Evolutionary conservation across 2,888 invertebrate genomes (phyloP).

Genomic region (Thelaira solivaga): DNA sequence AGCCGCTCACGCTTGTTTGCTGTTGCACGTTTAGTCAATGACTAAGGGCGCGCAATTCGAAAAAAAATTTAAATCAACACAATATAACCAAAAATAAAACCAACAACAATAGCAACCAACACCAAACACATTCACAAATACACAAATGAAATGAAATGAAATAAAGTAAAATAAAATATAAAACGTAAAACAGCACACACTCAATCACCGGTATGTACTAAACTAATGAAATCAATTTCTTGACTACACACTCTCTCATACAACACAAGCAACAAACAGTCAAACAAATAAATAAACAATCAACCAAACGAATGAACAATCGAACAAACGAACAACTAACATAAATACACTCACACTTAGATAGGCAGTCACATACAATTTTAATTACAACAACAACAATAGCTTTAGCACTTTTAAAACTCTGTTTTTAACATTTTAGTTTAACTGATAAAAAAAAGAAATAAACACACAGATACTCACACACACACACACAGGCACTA

Average conservation of each 20-base stretch:
- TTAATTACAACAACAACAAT: slow-evolving; percentile 21
- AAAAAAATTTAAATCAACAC: slow-evolving; percentile 73
- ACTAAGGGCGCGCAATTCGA: slow-evolving; percentile 76
- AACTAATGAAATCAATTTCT: slow-evolving; percentile 76
- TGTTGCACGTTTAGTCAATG: slow-evolving; percentile 73
- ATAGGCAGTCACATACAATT: slow-evolving; percentile 64
- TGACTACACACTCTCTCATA: slow-evolving; percentile 45
- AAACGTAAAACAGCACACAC: slow-evolving; percentile 31
- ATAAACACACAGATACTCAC: neutral
- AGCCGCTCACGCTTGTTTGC: slow-evolving; percentile 59
- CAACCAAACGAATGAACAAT: neutral
- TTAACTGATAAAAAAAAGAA: slow-evolving; percentile 35
- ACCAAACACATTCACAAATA: slow-evolving; percentile 53
- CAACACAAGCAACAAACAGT: slow-evolving; percentile 55
- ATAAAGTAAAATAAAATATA: slow-evolving; percentile 6
- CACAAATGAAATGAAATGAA: slow-evolving; percentile 59
- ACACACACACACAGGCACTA: neutral
- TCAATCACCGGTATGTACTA: slow-evolving; percentile 60
- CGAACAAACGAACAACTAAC: slow-evolving; percentile 58
- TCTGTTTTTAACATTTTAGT: slow-evolving; percentile 57
- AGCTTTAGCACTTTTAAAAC: slow-evolving; percentile 48
- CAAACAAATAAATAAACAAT: neutral
- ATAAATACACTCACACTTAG: slow-evolving; percentile 62
- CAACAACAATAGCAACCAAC: slow-evolving; percentile 25
- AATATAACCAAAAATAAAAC: slow-evolving; percentile 57